phyloP scores from a whole-genome alignment of 2,113 vertebrate species.

The Sprattus sprattus region DNA sequence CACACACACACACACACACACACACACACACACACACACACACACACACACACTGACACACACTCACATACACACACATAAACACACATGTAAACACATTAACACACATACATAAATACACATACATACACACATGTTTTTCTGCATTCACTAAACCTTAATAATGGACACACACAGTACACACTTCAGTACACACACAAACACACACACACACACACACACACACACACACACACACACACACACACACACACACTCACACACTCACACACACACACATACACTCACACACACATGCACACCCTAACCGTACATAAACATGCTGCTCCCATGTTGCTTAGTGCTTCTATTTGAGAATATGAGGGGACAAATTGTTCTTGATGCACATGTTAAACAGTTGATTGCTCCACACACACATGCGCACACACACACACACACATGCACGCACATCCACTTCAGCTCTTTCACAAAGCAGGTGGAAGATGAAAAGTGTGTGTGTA shows the following conservation, averaged over 20 bases:
- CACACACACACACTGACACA: neutral
- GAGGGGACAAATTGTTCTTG: conserved; percentile 58
- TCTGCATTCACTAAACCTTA: conserved; percentile 53
- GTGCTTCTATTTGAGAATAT: conserved; percentile 37
- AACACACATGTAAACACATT: neutral
- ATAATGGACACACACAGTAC: conserved; percentile 32
- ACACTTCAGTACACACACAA: neutral
- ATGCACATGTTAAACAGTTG: conserved; percentile 52
- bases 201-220: neutral
- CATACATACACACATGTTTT: conserved; percentile 40
- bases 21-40: neutral
- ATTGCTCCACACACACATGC: no score
- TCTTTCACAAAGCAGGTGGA: conserved; percentile 52
- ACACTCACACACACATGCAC: neutral
- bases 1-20: conserved; percentile 42
- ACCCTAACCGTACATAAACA: neutral
- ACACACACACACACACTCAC: neutral
- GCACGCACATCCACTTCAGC: conserved; percentile 63
- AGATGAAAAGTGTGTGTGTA: conserved; percentile 40
- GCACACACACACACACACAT: no score
- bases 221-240: neutral
- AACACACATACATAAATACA: conserved; percentile 42
- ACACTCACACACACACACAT: conserved; percentile 16
- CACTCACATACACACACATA: neutral
- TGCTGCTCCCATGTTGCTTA: neutral